Conservation (phyloP, 2,888 invertebrate genomes). For the Stomorhina lunata region DNA sequence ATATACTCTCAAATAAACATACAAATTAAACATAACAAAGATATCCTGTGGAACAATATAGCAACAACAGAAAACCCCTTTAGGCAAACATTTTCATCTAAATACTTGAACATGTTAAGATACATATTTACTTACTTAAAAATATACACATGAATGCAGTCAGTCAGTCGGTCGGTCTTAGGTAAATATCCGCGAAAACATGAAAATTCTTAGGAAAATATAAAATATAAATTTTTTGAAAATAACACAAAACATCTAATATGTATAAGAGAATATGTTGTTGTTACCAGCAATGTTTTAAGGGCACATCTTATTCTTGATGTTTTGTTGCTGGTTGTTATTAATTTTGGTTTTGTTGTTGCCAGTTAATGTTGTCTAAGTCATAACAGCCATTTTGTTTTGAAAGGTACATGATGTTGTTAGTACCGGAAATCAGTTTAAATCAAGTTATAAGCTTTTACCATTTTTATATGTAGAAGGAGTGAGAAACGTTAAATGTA, state of each 20-base stretch:
- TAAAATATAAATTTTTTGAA: background rate
- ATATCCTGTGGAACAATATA: background rate
- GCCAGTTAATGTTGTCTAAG: background rate
- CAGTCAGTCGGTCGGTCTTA: background rate
- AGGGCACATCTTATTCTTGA: slow-evolving; percentile 14
- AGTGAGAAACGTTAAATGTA: background rate
- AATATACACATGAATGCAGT: background rate
- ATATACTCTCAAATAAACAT: too few relatives aligned
- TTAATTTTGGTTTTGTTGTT: background rate
- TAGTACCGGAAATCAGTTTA: slow-evolving; percentile 26
- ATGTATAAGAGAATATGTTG: background rate
- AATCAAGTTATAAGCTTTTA: slow-evolving; percentile 24
- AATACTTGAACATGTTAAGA: background rate
- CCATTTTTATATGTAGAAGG: background rate
- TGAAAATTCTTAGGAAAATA: slow-evolving; percentile 26
- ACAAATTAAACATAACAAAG: background rate
- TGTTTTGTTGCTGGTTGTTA: too few relatives aligned
- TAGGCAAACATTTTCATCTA: slow-evolving; percentile 11
- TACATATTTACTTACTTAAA: background rate
- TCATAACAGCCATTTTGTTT: background rate
- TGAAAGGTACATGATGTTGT: background rate
- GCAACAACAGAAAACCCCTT: background rate
- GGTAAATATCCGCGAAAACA: background rate
- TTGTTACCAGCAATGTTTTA: background rate
- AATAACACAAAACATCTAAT: background rate